Base-by-base conservation (phyloP, 2,113 vertebrate species). In the Kobus ellipsiprymnus region DNA sequence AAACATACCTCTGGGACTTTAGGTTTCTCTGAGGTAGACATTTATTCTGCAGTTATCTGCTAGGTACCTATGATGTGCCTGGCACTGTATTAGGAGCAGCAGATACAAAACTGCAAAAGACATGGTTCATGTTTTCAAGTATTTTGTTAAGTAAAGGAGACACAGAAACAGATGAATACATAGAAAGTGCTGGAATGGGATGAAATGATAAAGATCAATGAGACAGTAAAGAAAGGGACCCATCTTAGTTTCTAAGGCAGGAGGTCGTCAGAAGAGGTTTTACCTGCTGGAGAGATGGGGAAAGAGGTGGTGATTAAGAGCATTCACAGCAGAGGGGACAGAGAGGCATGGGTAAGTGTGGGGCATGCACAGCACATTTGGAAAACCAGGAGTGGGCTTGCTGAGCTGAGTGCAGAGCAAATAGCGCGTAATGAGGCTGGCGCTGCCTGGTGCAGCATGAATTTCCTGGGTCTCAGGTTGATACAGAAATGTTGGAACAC, bases 391-490 rank as follows among this genome's bases (percentile, higher is more conserved):
- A 11, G 46, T 16, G 40, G 6, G 17, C 27, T 67, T 27, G 27
- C 1, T 1, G 17, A n/a, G 71, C n/a, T 12, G 0, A 29, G 1
- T 33, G 40, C 4, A 4, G n/a, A 62, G 54, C 23, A 3, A 25
- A 33, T 5, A 17, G 17, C 27, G 4, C 29, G n/a, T 4, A 33
- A 23, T 3, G 21, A 62, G 30, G 15, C 40, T 29, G 13, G 27
- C 23, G 57, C 36, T 14, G 30, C 36, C 48, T n/a, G 40, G 12
- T 17, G 44, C 16, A 6, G 7, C 48, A 60, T 25, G 36, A 85
- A 36, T 57, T 64, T 87, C n/a, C 62, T 87, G 44, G 11, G 15
- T 57, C 67, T 57, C n/a, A 3, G 15, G 6, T 40, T 29, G 55
- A 21, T 30, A 36, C 10, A 6, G 25, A 40, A 94, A 74, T 3